A percentile compares a stretch with the other conserved stretches of the same genome.
Evolutionary conservation across 2,113 vertebrate genomes (phyloP).

Genomic region (Ceyx melanurus): DNA sequence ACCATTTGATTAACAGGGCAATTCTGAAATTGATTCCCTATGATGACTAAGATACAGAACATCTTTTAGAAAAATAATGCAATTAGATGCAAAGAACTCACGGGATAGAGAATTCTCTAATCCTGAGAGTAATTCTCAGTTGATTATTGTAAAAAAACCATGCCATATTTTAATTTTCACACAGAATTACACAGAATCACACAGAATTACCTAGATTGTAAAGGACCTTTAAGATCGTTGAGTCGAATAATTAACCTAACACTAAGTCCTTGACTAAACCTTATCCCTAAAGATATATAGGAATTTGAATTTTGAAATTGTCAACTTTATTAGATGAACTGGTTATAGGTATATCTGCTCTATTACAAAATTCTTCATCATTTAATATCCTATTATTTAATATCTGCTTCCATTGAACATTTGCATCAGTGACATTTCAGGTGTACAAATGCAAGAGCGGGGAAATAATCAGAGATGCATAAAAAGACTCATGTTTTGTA

Average conservation of each 20-base stretch:
- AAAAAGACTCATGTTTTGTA: background rate
- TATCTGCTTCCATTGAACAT: background rate
- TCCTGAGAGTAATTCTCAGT: background rate
- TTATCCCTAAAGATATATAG: no score
- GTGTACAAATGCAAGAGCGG: background rate
- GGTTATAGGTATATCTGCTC: accelerated
- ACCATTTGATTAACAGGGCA: background rate
- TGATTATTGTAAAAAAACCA: background rate
- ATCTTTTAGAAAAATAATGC: background rate
- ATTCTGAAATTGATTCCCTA: background rate
- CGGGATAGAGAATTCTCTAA: background rate
- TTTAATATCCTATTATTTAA: background rate
- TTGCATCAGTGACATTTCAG: background rate
- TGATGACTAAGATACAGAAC: background rate
- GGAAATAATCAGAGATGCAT: background rate
- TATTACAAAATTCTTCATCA: background rate
- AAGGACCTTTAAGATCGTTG: no score
- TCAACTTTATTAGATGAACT: background rate
- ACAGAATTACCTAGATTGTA: no score
- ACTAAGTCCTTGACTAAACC: no score
- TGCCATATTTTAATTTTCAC: background rate
- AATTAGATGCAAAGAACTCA: background rate
- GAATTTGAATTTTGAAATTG: background rate
- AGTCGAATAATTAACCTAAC: no score
- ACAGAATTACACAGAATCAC: no score